These are phyloP conservation scores for Tetheella fluctuosa DNA, from an alignment of 2,888 invertebrate species.

Conservation along the genomic window DNA sequence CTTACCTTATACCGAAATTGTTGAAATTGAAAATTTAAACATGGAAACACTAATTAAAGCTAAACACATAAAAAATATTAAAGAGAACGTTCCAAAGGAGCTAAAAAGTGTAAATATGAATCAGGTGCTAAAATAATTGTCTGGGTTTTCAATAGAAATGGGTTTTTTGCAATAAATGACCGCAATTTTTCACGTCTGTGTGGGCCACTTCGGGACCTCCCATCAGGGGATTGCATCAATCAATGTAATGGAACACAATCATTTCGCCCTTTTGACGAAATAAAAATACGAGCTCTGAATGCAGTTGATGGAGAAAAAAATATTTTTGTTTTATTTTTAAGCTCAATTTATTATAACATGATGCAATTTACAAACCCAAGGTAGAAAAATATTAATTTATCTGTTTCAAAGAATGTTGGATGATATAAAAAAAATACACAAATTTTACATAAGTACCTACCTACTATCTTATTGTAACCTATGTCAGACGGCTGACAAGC, in stretches of 20 bases:
- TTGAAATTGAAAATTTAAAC: too few species aligned
- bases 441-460: too few species aligned
- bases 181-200: slow-evolving; percentile 36
- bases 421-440: too few species aligned
- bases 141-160: background rate
- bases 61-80: background rate
- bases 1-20: background rate
- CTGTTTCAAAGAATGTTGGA: too few species aligned
- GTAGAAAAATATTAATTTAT: background rate
- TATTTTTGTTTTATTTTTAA: background rate
- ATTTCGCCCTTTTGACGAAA: slow-evolving; percentile 27
- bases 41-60: too few species aligned
- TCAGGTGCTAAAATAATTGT: background rate
- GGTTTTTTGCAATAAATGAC: slow-evolving; percentile 35
- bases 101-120: background rate
- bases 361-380: background rate
- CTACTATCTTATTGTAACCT: too few species aligned
- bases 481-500: too few species aligned
- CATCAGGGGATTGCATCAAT: slow-evolving; percentile 49
- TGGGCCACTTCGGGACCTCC: slow-evolving; percentile 33
- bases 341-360: background rate
- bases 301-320: slow-evolving; percentile 21
- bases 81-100: background rate
- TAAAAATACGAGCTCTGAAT: slow-evolving; percentile 22
- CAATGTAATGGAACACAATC: slow-evolving; percentile 52